Percentiles rank a stretch among this genome's conserved stretches.
Evolutionary conservation across 1,140 invertebrate species (phyloP).

Genomic region (Aphelenchoides fujianensis): DNA sequence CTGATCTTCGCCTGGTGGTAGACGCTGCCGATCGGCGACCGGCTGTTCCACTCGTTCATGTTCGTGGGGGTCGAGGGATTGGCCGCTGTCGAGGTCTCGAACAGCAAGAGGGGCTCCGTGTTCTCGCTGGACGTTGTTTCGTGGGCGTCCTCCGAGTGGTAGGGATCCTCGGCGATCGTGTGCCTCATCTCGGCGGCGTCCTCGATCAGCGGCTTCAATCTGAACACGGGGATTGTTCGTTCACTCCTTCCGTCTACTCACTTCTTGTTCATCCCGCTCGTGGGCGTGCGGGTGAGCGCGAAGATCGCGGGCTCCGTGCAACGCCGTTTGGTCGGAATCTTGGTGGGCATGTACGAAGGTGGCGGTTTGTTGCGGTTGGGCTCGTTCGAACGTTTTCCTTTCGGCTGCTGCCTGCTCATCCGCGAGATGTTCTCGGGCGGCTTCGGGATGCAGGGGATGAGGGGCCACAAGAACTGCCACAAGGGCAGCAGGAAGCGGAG

Average conservation of each 20-base stretch:
- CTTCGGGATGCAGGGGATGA: constrained; percentile 37
- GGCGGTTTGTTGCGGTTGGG: not conserved
- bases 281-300: constrained; percentile 18
- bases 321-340: constrained; percentile 27
- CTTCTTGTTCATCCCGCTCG: constrained; percentile 33
- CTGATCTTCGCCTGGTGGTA: constrained; percentile 11
- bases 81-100: not conserved
- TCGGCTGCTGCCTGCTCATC: constrained; percentile 38
- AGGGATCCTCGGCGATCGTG: not conserved
- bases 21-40: constrained; percentile 8
- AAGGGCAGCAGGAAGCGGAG: constrained; percentile 52
- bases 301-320: constrained; percentile 50
- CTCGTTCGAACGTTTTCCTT: constrained; percentile 26
- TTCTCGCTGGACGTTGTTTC: constrained; percentile 1
- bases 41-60: not conserved
- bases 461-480: constrained; percentile 45
- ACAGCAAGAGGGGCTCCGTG: not conserved
- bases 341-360: constrained; percentile 7
- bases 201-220: constrained; percentile 10
- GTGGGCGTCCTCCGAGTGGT: constrained; percentile 1
- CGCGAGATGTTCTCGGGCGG: constrained; percentile 50
- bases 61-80: constrained; percentile 1
- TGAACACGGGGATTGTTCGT: not conserved
- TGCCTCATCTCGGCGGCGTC: not conserved
- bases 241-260: constrained; percentile 2